Conservation (phyloP, 2,113 vertebrate species). For the Tetraodon nigroviridis region DNA sequence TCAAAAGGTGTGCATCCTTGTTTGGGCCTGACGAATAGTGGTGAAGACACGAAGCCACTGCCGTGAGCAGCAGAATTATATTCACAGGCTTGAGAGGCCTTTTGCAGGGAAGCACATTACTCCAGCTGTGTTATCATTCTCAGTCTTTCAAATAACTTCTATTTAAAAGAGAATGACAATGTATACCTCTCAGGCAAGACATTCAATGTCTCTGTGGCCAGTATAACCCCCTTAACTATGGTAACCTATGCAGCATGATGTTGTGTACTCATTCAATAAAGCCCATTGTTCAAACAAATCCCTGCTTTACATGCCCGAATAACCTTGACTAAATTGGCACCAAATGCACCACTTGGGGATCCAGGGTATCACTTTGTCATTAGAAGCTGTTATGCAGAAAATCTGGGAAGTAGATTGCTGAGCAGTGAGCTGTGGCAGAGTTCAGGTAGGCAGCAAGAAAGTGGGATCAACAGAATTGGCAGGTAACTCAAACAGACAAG, state of each 20-base stretch:
- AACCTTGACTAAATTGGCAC: slow-evolving; percentile 61
- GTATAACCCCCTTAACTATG: slow-evolving; percentile 7
- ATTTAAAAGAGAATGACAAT: neutral
- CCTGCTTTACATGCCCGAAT: slow-evolving; percentile 59
- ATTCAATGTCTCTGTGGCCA: neutral
- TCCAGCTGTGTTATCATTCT: too few species aligned
- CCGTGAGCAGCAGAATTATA: slow-evolving; percentile 8
- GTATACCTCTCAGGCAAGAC: neutral
- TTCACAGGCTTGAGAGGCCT: neutral
- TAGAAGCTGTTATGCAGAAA: slow-evolving; percentile 64
- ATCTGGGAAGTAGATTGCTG: slow-evolving; percentile 70
- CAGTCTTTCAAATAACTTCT: neutral
- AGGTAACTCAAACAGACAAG: slow-evolving; percentile 64
- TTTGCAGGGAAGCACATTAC: too few species aligned
- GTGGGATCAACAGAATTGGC: slow-evolving; percentile 53
- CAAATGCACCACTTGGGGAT: slow-evolving; percentile 60
- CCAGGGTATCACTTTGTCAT: slow-evolving; percentile 64
- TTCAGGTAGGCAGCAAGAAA: slow-evolving; percentile 49
- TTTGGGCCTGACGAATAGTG: slow-evolving; percentile 32
- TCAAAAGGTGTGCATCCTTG: slow-evolving; percentile 29
- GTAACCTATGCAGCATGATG: slow-evolving; percentile 30
- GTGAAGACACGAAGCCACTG: slow-evolving; percentile 11
- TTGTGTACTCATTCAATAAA: slow-evolving; percentile 46
- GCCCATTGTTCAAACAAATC: slow-evolving; percentile 54
- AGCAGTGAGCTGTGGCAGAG: slow-evolving; percentile 67